Evolutionary conservation across 1,140 invertebrate genomes (phyloP), one percentile per base, ranked within the genome.

Genomic region (Bacillus rossius): DNA sequence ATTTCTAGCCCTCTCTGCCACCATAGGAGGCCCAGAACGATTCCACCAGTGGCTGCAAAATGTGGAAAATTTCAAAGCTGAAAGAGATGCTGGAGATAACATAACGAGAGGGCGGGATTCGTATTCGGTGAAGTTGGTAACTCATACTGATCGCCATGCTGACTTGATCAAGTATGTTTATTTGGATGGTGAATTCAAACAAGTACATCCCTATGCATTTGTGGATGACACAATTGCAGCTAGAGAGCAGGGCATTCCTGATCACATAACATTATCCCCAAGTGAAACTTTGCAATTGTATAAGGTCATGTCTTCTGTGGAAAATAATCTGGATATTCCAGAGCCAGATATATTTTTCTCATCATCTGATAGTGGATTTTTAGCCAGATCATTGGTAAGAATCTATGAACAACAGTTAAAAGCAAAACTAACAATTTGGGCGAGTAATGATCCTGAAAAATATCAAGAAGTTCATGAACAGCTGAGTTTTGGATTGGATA

Each of bases 1-100:
- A 10, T 65, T 65, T 59, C 52, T 65, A 13, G 64, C 64, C 20
- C 54, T 65, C 13, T 65, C 64, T 19, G 64, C 64, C 14, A 65
- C 64, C 10, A 56, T 65, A 23, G 56, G 53, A 13, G 47, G 64
- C 34, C 60, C 62, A 37, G 52, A 45, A 20, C n/a, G 53, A 4
- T 55, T 65, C 25, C 47, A 60, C 20, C 20, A 16, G 5, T 65
- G 64, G 64, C 38, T 65, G 16, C 62, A 64, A 38, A n/a, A 43
- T 14, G 54, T 47, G 37, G 60, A 65, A 40, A 38, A 54, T n/a
- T 64, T 52, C 37, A 65, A 65, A 22, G n/a, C 50, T 20, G 22
- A 50, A 37, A 55, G 56, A 38, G 56, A 61, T 48, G 19, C 13
- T 2, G 14, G 53, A 34, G 38, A 53, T 48, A 23, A 45, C 10